These are phyloP conservation scores for Himalopsyche kuldschensis DNA, from an alignment of 2,888 invertebrate species.

Conservation along the genomic window DNA sequence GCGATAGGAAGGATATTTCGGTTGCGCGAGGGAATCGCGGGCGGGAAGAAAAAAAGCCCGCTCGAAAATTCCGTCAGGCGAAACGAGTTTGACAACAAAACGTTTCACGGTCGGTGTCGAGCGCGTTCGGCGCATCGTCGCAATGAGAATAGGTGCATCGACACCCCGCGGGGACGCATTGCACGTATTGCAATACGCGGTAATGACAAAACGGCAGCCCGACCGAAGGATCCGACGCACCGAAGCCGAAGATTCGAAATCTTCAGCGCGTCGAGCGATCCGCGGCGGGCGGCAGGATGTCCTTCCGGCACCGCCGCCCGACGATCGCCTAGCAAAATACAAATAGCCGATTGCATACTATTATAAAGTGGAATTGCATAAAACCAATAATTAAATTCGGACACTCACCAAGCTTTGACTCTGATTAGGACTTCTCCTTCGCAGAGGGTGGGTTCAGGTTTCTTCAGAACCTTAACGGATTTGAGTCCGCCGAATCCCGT, in stretches of 20 bases:
- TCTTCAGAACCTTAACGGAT: constrained; percentile 80
- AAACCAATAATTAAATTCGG: background rate
- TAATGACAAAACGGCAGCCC: background rate
- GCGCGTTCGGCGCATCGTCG: constrained; percentile 47
- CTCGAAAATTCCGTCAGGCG: constrained; percentile 17
- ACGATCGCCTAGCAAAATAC: background rate
- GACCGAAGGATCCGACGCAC: background rate
- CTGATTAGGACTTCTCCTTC: constrained; percentile 80
- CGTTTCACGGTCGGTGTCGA: constrained; percentile 46
- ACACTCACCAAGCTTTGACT: constrained; percentile 83
- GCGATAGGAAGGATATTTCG: background rate
- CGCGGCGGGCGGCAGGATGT: constrained; percentile 8
- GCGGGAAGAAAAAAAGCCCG: constrained; percentile 4
- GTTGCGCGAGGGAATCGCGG: background rate
- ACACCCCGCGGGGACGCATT: constrained; percentile 46
- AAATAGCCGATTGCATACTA: background rate
- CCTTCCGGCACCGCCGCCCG: constrained; percentile 5
- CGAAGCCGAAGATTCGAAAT: background rate
- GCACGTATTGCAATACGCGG: background rate
- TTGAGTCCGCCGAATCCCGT: constrained; percentile 86
- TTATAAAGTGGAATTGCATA: background rate
- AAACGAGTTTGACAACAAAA: constrained; percentile 36
- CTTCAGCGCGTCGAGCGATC: constrained; percentile 10
- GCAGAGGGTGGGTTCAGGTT: constrained; percentile 71
- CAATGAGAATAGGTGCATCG: constrained; percentile 43